These are phyloP conservation scores for Gambusia yucatana DNA, from an alignment of 2,797 vertebrate genomes.

Conservation along the genomic window DNA sequence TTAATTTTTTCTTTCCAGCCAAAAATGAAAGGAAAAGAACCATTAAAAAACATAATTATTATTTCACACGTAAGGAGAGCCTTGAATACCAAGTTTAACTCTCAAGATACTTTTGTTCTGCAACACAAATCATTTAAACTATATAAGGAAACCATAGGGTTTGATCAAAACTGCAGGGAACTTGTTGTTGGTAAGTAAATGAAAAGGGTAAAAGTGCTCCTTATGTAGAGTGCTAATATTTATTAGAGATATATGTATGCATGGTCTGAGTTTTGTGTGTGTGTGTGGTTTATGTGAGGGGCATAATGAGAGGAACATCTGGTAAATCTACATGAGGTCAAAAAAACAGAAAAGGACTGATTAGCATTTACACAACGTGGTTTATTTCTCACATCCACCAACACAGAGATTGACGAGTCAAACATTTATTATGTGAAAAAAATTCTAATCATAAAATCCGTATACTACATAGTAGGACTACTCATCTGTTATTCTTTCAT, in stretches of 20 bases:
- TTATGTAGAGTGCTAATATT: neutral
- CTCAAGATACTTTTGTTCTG: neutral
- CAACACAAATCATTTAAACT: neutral
- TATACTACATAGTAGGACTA: conserved; percentile 1
- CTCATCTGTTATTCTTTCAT: neutral
- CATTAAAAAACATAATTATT: neutral
- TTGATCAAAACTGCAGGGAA: neutral
- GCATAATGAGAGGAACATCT: neutral
- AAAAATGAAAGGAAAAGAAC: neutral
- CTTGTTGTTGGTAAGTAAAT: neutral
- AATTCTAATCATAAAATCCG: conserved; percentile 22
- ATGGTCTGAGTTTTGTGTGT: neutral
- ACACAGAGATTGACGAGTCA: conserved; percentile 20
- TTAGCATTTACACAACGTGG: conserved; percentile 39
- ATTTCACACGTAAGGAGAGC: neutral
- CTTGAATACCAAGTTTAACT: neutral
- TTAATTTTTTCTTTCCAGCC: neutral
- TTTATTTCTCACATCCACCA: conserved; percentile 48
- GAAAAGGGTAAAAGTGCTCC: neutral
- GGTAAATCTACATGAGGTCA: neutral
- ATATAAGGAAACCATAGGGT: no score
- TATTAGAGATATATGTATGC: neutral
- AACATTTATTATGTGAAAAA: conserved; percentile 28
- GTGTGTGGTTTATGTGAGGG: neutral
- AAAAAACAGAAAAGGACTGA: neutral